Evolutionary conservation across 2,888 invertebrate species (phyloP).

Genomic region (Molorchus minor): DNA sequence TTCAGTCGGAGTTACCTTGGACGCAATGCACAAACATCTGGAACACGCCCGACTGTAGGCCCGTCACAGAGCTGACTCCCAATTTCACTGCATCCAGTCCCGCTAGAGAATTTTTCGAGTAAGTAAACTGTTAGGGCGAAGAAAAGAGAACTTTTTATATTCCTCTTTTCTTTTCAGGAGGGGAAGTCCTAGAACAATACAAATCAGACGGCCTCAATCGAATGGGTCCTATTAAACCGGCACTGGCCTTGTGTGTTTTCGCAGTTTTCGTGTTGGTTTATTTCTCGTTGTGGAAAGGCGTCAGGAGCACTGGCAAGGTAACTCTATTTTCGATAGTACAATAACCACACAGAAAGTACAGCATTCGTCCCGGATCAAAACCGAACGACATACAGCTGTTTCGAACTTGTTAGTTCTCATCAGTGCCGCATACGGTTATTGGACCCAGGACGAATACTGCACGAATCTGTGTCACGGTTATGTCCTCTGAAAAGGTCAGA

Average conservation of each 20-base stretch:
- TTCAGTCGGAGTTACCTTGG: slow-evolving; percentile 85
- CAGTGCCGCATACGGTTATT: too few species aligned
- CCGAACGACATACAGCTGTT: too few species aligned
- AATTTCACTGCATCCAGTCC: slow-evolving; percentile 76
- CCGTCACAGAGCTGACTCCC: slow-evolving; percentile 63
- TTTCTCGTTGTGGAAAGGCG: slow-evolving; percentile 97
- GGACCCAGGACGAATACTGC: too few species aligned
- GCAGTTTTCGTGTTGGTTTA: slow-evolving; percentile 93
- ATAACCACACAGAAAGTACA: too few species aligned
- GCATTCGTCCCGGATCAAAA: too few species aligned
- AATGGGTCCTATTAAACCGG: slow-evolving; percentile 89
- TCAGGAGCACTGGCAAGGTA: slow-evolving; percentile 92
- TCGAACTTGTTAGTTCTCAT: too few species aligned
- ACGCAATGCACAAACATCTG: slow-evolving; percentile 85
- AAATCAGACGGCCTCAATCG: slow-evolving; percentile 83
- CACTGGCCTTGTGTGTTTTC: slow-evolving; percentile 88
- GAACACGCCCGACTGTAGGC: slow-evolving; percentile 83
- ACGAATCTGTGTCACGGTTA: too few species aligned
- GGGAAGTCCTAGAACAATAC: slow-evolving; percentile 84
- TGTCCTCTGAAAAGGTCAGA: too few species aligned
- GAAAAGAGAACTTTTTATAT: not conserved
- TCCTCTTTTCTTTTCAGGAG: slow-evolving; percentile 68
- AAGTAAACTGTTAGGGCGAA: slow-evolving; percentile 60
- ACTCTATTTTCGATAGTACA: too few species aligned
- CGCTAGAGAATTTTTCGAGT: slow-evolving; percentile 91